phyloP scores from a whole-genome alignment of 2,113 vertebrate species.

The Chinchilla lanigera region DNA sequence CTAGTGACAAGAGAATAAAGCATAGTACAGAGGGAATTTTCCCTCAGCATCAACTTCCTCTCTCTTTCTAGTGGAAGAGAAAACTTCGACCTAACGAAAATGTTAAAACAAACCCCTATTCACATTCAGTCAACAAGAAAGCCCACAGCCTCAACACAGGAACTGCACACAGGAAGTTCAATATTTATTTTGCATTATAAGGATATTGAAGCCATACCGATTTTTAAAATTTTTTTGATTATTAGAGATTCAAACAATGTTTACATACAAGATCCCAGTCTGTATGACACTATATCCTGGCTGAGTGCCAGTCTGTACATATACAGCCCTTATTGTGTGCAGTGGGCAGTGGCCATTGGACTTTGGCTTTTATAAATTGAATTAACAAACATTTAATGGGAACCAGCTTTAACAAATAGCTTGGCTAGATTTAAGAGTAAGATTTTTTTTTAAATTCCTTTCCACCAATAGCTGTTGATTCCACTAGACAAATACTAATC shows the following conservation, averaged over 20 bases:
- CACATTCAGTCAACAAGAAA: background rate
- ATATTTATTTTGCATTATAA: slow-evolving; percentile 78
- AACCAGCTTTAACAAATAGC: slow-evolving; percentile 68
- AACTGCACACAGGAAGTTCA: slow-evolving; percentile 75
- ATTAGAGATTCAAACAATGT: slow-evolving; percentile 80
- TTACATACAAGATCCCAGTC: slow-evolving; percentile 81
- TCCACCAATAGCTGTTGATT: slow-evolving; percentile 47
- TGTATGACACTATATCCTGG: slow-evolving; percentile 77
- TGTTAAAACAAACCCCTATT: slow-evolving; percentile 64
- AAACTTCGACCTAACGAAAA: slow-evolving; percentile 71
- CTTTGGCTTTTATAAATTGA: slow-evolving; percentile 69
- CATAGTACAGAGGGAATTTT: slow-evolving; percentile 7
- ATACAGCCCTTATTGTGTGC: slow-evolving; percentile 68
- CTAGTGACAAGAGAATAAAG: slow-evolving; percentile 2
- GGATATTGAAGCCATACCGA: slow-evolving; percentile 70
- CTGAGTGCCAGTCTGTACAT: slow-evolving; percentile 63
- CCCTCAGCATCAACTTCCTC: background rate
- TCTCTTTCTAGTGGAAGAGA: slow-evolving; percentile 43
- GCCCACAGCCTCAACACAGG: slow-evolving; percentile 61
- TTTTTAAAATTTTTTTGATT: slow-evolving; percentile 55
- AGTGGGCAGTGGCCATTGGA: slow-evolving; percentile 41
- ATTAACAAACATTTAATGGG: slow-evolving; percentile 73
- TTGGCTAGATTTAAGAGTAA: slow-evolving; percentile 62
- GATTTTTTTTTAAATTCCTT: background rate
- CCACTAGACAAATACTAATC: slow-evolving; percentile 19